These are phyloP conservation scores for Xiphophorus hellerii DNA, from an alignment of 2,113 vertebrate genomes.

Conservation along the genomic window DNA sequence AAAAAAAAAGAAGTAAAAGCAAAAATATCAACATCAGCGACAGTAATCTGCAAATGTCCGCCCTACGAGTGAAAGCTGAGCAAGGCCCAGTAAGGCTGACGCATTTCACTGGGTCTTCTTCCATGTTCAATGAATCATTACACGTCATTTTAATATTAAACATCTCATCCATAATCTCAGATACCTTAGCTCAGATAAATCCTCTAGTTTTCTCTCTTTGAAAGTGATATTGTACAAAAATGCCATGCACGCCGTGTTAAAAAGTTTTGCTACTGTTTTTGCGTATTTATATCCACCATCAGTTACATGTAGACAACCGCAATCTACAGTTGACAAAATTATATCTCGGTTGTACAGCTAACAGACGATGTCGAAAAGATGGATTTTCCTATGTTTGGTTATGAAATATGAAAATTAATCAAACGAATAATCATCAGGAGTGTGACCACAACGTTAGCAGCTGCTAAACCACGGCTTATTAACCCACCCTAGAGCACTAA, in stretches of 20 bases:
- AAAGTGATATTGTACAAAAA: constrained; percentile 77
- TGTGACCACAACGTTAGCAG: constrained; percentile 69
- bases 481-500: constrained; percentile 71
- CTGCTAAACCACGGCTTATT: constrained; percentile 64
- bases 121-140: constrained; percentile 36
- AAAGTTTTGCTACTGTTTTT: constrained; percentile 73
- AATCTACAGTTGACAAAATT: constrained; percentile 70
- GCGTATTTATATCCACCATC: constrained; percentile 66
- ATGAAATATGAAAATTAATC: constrained; percentile 24
- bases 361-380: constrained; percentile 60
- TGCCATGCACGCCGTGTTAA: constrained; percentile 75
- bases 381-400: constrained; percentile 31
- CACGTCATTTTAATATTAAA: constrained; percentile 39
- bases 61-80: constrained; percentile 34
- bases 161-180: constrained; percentile 37
- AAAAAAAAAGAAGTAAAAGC: neutral
- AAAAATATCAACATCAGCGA: constrained; percentile 49
- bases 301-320: constrained; percentile 67
- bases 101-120: constrained; percentile 33
- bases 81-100: constrained; percentile 33
- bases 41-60: constrained; percentile 43
- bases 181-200: constrained; percentile 58
- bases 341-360: constrained; percentile 64
- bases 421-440: constrained; percentile 73
- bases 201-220: constrained; percentile 52